Evolutionary conservation across 2,888 invertebrate genomes (phyloP).

Genomic region (Parthenolecanium corni): DNA sequence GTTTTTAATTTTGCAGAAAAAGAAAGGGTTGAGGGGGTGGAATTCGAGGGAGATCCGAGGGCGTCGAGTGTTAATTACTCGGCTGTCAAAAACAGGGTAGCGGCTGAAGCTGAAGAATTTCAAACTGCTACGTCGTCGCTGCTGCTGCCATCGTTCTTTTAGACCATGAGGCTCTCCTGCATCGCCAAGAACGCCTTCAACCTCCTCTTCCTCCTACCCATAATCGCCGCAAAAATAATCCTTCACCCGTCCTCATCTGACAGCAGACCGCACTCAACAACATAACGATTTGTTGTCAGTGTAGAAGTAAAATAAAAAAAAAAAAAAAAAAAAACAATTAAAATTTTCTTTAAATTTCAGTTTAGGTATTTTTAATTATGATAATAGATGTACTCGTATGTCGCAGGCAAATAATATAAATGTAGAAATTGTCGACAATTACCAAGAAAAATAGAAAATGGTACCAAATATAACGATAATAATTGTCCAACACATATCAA

Average conservation of each 20-base stretch:
- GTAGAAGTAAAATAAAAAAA: too few species aligned
- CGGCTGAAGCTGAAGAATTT: conserved; percentile 23
- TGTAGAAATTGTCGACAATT: too few species aligned
- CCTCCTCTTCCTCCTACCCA: not conserved
- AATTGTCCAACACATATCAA: too few species aligned
- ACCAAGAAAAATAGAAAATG: too few species aligned
- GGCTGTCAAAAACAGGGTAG: conserved; percentile 27
- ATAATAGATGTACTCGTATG: too few species aligned
- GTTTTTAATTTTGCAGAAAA: conserved; percentile 12
- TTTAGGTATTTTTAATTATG: too few species aligned
- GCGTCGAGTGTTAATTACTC: conserved; percentile 26
- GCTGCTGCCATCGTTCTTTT: not conserved
- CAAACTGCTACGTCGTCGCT: not conserved
- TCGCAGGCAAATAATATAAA: too few species aligned
- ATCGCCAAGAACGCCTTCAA: conserved; percentile 16
- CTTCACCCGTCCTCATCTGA: conserved; percentile 18
- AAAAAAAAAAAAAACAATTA: too few species aligned
- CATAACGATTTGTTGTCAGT: not conserved
- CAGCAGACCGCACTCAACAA: conserved; percentile 20
- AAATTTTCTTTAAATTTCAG: too few species aligned
- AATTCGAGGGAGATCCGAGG: not conserved
- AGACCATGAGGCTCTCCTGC: conserved; percentile 1
- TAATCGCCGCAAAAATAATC: conserved; percentile 21
- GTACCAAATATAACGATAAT: too few species aligned
- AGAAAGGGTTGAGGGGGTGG: conserved; percentile 8